Percentiles rank a stretch among this genome's conserved stretches.
These are phyloP conservation scores for Ictalurus punctatus DNA, from an alignment of 2,113 vertebrate species.

Conservation along the genomic window DNA sequence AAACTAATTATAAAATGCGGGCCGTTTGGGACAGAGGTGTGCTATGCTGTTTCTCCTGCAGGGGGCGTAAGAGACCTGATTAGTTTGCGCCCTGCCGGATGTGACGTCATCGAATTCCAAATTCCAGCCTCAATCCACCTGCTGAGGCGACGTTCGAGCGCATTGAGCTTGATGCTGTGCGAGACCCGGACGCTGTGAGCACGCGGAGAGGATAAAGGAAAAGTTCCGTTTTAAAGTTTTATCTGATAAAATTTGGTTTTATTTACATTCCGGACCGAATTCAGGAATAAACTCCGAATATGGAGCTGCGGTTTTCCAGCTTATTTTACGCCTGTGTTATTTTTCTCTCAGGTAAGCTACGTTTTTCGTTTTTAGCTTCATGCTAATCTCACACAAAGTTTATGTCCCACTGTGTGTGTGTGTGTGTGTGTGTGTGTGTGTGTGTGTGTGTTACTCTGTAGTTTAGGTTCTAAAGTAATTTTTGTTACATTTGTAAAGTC, in stretches of 20 bases:
- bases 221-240: neutral
- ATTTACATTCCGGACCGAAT: neutral
- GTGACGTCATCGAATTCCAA: conserved; percentile 66
- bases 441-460: neutral
- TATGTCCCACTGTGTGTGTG: neutral
- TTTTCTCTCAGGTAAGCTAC: neutral
- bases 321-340: neutral
- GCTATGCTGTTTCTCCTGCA: conserved; percentile 18
- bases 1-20: neutral
- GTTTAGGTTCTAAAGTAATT: neutral
- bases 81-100: conserved; percentile 39
- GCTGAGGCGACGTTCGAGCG: conserved; percentile 61
- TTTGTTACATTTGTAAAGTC: neutral
- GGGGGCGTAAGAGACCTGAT: conserved; percentile 10
- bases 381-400: neutral
- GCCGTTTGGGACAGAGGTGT: neutral
- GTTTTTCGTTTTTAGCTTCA: neutral
- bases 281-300: neutral
- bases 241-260: neutral
- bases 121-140: conserved; percentile 71
- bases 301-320: neutral
- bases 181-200: conserved; percentile 4
- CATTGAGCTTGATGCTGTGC: conserved; percentile 63
- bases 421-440: neutral
- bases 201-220: neutral